phyloP scores from a whole-genome alignment of 2,888 invertebrate species.

The Coronaproctus castanopsis region DNA sequence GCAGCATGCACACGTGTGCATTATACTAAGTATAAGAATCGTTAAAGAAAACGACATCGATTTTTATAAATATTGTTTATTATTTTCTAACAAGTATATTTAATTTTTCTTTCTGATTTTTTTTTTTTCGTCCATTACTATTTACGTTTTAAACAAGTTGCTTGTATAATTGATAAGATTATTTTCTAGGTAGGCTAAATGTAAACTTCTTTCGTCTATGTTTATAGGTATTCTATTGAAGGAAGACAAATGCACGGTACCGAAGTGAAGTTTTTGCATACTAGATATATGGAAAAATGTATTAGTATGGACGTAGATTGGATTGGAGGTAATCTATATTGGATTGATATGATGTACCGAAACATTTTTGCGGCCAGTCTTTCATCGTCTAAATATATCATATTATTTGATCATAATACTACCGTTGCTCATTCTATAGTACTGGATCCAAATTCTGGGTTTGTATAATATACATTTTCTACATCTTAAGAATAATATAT shows the following conservation, averaged over 20 bases:
- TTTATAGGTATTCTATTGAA: constrained; percentile 26
- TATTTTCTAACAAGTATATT: too few species aligned
- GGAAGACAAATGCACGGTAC: too few species aligned
- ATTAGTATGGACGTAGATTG: constrained; percentile 67
- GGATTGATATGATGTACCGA: constrained; percentile 53
- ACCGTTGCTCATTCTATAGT: constrained; percentile 44
- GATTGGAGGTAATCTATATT: constrained; percentile 62
- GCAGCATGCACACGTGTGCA: too few species aligned
- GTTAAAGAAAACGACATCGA: too few species aligned
- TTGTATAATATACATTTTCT: background rate
- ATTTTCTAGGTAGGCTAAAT: too few species aligned
- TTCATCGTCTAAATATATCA: constrained; percentile 35
- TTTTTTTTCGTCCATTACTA: too few species aligned
- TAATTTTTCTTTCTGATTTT: too few species aligned
- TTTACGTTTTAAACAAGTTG: too few species aligned
- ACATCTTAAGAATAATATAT: background rate
- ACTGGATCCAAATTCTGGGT: constrained; percentile 46
- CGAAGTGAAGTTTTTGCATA: too few species aligned
- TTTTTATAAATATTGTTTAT: too few species aligned
- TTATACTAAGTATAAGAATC: too few species aligned
- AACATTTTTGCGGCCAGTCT: constrained; percentile 36
- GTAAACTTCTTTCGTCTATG: constrained; percentile 43
- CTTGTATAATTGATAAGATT: too few species aligned
- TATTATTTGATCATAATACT: constrained; percentile 34
- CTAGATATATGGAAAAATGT: constrained; percentile 39